phyloP scores from a whole-genome alignment of 2,888 invertebrate genomes.

The Pyrochroa serraticornis region DNA sequence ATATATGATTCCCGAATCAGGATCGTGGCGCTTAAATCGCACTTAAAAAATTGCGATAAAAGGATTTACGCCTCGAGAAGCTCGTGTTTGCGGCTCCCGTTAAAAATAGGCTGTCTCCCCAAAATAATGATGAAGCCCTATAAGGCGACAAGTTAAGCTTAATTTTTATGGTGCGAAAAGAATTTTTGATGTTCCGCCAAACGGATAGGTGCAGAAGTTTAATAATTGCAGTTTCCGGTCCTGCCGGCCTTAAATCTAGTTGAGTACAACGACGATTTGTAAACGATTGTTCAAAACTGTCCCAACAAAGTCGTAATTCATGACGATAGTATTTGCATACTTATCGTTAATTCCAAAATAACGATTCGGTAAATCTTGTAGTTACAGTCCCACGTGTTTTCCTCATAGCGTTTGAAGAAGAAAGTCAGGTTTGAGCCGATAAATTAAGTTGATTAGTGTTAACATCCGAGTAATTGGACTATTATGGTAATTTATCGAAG shows the following conservation, averaged over 20 bases:
- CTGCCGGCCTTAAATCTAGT: constrained; percentile 15
- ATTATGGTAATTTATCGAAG: background rate
- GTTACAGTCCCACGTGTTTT: background rate
- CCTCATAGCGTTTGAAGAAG: background rate
- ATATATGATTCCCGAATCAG: constrained; percentile 26
- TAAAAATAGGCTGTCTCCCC: constrained; percentile 19
- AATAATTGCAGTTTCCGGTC: constrained; percentile 12
- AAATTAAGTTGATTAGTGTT: background rate
- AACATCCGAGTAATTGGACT: background rate
- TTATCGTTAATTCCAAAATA: constrained; percentile 15
- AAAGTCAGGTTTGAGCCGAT: background rate
- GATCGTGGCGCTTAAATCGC: constrained; percentile 14
- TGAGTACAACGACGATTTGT: constrained; percentile 16
- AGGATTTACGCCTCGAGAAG: constrained; percentile 9
- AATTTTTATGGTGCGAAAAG: constrained; percentile 14
- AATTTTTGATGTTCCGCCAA: constrained; percentile 1
- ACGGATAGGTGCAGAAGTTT: constrained; percentile 10
- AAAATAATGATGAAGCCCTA: constrained; percentile 13
- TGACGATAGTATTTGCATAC: constrained; percentile 17
- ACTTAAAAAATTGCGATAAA: constrained; percentile 29
- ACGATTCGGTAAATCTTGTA: constrained; percentile 3
- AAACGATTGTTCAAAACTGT: constrained; percentile 20
- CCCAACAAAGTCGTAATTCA: constrained; percentile 17
- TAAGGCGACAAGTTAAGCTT: constrained; percentile 18
- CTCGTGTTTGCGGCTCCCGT: constrained; percentile 6